Percentiles rank a stretch among this genome's conserved stretches.
These are phyloP conservation scores for Tiliacea citrago DNA, from an alignment of 2,888 invertebrate species.

Conservation along the genomic window DNA sequence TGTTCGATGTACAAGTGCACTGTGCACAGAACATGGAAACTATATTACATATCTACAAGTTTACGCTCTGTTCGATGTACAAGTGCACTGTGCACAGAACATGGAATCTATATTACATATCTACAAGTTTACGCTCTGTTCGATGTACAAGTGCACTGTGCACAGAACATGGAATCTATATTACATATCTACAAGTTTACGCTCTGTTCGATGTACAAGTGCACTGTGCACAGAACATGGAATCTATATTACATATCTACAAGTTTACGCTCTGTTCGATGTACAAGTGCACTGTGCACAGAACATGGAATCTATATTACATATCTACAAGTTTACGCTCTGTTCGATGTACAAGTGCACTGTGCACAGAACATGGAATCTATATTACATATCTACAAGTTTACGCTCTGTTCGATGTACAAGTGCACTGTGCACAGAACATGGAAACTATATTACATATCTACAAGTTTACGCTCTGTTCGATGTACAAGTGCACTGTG, in stretches of 20 bases:
- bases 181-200: not conserved
- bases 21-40: not conserved
- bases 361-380: not conserved
- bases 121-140: conserved; percentile 18
- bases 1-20: not conserved
- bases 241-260: not conserved
- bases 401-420: conserved; percentile 13
- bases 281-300: not conserved
- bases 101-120: not conserved
- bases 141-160: not conserved
- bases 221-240: not conserved
- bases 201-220: conserved; percentile 9
- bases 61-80: conserved; percentile 13
- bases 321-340: conserved; percentile 13
- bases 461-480: conserved; percentile 18
- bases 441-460: not conserved
- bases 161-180: not conserved
- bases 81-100: not conserved
- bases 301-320: not conserved
- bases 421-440: not conserved
- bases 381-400: not conserved
- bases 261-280: conserved; percentile 18
- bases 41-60: not conserved
- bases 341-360: not conserved
- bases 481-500: not conserved